Conservation (phyloP, 2,113 vertebrate species). For the Cinclus cinclus region DNA sequence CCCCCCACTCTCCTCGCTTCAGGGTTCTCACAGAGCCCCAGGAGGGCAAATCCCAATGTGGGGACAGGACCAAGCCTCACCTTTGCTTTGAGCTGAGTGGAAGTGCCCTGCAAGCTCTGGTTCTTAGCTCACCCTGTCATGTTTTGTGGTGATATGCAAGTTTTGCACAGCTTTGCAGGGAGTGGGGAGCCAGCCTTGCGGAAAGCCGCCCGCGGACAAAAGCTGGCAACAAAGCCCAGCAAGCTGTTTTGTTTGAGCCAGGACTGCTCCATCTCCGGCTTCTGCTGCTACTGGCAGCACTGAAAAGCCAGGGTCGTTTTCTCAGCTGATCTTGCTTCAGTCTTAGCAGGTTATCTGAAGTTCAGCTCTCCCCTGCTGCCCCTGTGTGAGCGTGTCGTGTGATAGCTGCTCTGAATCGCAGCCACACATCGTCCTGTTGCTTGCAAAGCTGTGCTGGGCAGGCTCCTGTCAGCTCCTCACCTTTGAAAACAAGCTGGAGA, state of each 20-base stretch:
- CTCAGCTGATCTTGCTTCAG: neutral
- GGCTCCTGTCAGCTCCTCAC: neutral
- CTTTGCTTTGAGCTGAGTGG: neutral
- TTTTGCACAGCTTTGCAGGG: neutral
- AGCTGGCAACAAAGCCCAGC: neutral
- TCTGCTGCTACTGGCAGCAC: neutral
- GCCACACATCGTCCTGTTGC: rapidly evolving
- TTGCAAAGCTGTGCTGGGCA: neutral
- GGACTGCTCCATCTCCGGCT: neutral
- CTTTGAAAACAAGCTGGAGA: neutral
- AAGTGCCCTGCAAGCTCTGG: neutral
- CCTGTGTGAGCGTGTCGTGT: rapidly evolving
- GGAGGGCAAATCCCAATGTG: neutral
- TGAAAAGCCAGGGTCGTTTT: neutral
- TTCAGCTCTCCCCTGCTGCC: neutral
- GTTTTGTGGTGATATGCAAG: neutral
- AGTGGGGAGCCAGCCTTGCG: neutral
- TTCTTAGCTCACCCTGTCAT: neutral
- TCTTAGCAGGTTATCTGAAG: neutral
- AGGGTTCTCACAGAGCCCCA: neutral
- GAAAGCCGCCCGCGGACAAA: neutral
- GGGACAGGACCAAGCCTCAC: neutral
- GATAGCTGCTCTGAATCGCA: neutral
- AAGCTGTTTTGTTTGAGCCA: neutral
- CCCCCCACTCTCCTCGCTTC: neutral